A percentile compares a stretch with the other conserved stretches of the same genome.
These are phyloP conservation scores for Amphiduros pacificus DNA, from an alignment of 2,888 invertebrate species.

Conservation along the genomic window DNA sequence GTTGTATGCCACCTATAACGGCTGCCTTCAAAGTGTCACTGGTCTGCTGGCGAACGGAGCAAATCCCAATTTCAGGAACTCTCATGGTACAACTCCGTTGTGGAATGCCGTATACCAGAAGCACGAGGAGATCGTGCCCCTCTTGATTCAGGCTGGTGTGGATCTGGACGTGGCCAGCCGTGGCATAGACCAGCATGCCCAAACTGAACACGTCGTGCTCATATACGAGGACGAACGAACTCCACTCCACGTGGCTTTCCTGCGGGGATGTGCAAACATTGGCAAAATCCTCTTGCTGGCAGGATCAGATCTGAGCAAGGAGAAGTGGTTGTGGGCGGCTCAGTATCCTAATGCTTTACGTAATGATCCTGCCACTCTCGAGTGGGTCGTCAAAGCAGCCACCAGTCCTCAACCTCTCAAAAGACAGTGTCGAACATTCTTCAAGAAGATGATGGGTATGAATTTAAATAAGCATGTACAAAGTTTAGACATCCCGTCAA, in stretches of 20 bases:
- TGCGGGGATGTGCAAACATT: not conserved
- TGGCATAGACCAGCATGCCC: constrained; percentile 45
- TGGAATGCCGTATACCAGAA: constrained; percentile 49
- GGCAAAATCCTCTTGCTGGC: not conserved
- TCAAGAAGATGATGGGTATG: not conserved
- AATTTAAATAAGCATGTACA: not conserved
- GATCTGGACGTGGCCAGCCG: constrained; percentile 33
- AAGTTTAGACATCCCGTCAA: constrained; percentile 5
- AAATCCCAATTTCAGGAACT: constrained; percentile 39
- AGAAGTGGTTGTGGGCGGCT: constrained; percentile 11
- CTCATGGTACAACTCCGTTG: constrained; percentile 38
- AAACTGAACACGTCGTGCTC: constrained; percentile 32
- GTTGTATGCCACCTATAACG: constrained; percentile 47
- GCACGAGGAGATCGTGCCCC: constrained; percentile 33
- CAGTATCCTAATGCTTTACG: constrained; percentile 3
- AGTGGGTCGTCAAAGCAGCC: not conserved
- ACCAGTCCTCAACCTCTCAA: constrained; percentile 5
- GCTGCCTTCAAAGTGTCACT: constrained; percentile 35
- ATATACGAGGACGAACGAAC: constrained; percentile 37
- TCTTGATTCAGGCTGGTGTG: constrained; percentile 40
- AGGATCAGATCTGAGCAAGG: constrained; percentile 3
- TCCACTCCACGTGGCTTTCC: constrained; percentile 28
- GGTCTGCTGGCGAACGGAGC: constrained; percentile 42
- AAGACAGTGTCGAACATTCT: not conserved
- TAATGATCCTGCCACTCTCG: not conserved